These are phyloP conservation scores for Selenia dentaria DNA, from an alignment of 2,888 invertebrate species.

Conservation along the genomic window DNA sequence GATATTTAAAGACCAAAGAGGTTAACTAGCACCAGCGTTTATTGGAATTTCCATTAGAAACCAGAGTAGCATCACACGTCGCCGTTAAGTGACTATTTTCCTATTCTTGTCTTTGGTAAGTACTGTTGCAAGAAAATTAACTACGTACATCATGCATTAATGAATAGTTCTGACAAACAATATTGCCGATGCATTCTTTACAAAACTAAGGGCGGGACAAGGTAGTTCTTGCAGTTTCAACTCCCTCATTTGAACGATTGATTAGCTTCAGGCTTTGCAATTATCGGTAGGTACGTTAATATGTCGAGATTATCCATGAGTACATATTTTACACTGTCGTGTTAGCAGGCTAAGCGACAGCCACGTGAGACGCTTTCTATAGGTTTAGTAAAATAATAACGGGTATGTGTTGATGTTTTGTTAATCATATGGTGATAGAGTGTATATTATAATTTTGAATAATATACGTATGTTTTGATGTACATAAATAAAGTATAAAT, in stretches of 20 bases:
- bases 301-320: conserved; percentile 53
- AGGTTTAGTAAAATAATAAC: conserved; percentile 54
- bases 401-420: conserved; percentile 62
- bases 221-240: conserved; percentile 28
- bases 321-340: conserved; percentile 38
- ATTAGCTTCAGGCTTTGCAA: conserved; percentile 57
- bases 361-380: conserved; percentile 44
- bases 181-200: too few species aligned
- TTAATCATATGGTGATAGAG: conserved; percentile 73
- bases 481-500: conserved; percentile 84
- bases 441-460: conserved; percentile 76
- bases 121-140: too few species aligned
- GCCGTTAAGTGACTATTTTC: too few species aligned
- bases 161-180: too few species aligned
- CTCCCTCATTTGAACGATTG: background rate
- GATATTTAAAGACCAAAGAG: conserved; percentile 75
- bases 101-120: too few species aligned
- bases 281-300: conserved; percentile 64
- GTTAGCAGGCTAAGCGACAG: conserved; percentile 16
- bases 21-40: conserved; percentile 40
- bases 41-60: conserved; percentile 27
- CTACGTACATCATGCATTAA: too few species aligned
- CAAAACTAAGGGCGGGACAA: conserved; percentile 8
- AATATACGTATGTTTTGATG: conserved; percentile 82
- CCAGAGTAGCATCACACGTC: too few species aligned